Conservation (phyloP, 2,888 invertebrate genomes). For the Athripsodes cinereus region DNA sequence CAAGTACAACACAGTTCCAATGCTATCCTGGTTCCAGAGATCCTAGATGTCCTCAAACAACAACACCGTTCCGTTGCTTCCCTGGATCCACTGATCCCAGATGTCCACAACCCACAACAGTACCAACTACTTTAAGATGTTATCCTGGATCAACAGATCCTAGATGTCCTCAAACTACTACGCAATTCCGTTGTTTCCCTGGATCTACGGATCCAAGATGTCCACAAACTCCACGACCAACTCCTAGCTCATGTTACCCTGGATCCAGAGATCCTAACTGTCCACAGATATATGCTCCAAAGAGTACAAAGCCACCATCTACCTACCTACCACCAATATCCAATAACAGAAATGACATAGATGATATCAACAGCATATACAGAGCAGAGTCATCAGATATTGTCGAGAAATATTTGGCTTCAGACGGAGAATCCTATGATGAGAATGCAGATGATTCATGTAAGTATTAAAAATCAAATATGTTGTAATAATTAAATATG, state of each 20-base stretch:
- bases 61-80: constrained; percentile 27
- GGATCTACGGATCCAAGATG: constrained; percentile 33
- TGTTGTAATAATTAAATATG: constrained; percentile 26
- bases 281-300: constrained; percentile 31
- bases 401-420: constrained; percentile 12
- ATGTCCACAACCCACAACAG: constrained; percentile 27
- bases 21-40: constrained; percentile 34
- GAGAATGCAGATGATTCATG: constrained; percentile 22
- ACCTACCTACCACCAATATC: constrained; percentile 28
- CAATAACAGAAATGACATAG: constrained; percentile 33
- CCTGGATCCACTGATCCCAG: constrained; percentile 32
- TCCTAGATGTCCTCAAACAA: constrained; percentile 30
- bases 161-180: constrained; percentile 30
- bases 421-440: constrained; percentile 15
- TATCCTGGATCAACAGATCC: constrained; percentile 38
- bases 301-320: constrained; percentile 27
- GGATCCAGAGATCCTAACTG: constrained; percentile 37
- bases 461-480: constrained; percentile 29
- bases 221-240: too few relatives aligned
- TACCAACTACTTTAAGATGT: constrained; percentile 28
- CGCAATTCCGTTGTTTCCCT: constrained; percentile 32
- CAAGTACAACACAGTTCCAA: constrained; percentile 37
- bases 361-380: constrained; percentile 36
- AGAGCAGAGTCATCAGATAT: constrained; percentile 30
- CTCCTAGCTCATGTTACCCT: constrained; percentile 31